Conservation (phyloP, 2,113 vertebrate species). For the Chionomys nivalis region DNA sequence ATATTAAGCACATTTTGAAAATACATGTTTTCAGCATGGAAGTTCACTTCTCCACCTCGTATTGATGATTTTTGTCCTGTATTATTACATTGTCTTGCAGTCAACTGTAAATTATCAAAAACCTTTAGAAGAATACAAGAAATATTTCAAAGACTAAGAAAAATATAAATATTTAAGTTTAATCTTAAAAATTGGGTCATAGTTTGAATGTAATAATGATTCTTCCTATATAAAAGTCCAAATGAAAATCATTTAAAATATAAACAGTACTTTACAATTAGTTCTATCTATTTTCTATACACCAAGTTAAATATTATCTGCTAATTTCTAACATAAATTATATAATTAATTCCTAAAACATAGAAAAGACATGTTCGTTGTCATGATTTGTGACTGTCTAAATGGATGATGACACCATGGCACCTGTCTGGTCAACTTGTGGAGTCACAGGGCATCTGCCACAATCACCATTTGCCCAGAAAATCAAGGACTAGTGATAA, state of each 20-base stretch:
- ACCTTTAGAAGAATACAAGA: neutral
- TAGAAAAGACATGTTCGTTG: neutral
- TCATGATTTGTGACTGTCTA: neutral
- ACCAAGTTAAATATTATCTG: neutral
- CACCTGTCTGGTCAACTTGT: neutral
- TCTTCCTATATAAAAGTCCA: neutral
- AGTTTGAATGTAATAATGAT: neutral
- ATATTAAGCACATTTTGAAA: neutral
- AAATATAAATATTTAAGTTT: conserved; percentile 1
- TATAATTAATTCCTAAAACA: conserved; percentile 21
- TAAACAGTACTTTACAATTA: neutral
- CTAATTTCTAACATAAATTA: conserved; percentile 30
- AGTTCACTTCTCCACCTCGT: neutral
- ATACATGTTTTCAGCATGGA: neutral
- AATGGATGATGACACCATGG: neutral
- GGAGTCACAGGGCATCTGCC: neutral
- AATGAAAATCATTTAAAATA: neutral
- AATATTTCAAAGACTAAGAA: neutral
- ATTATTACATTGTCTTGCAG: conserved; percentile 17
- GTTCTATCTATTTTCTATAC: neutral
- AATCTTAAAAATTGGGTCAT: neutral
- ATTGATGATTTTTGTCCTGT: neutral
- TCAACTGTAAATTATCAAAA: neutral
- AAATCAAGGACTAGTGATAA: conserved; percentile 25
- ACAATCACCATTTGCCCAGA: neutral